Evolutionary conservation across 35 echinoderm and acorn worm species (phyloP).

Genomic region (Heliocidaris erythrogramma): DNA sequence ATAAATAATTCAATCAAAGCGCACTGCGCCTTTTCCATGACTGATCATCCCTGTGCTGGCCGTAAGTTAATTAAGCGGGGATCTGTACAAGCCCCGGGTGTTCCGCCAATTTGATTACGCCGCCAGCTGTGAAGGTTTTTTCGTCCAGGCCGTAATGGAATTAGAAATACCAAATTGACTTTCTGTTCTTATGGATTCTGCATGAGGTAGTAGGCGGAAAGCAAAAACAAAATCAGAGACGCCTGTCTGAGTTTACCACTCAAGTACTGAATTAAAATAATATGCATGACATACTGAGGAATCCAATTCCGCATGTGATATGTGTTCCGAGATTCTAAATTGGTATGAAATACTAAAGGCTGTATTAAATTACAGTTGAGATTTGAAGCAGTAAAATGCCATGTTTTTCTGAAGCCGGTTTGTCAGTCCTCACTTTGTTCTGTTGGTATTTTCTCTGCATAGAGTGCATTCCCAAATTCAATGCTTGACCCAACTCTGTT

Average conservation of each 20-base stretch:
- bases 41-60: background rate
- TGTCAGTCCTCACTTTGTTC: too few species aligned
- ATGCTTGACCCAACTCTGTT: too few species aligned
- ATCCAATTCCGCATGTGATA: background rate
- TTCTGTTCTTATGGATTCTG: background rate
- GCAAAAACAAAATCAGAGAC: background rate
- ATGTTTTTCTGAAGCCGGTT: too few species aligned
- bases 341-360: background rate
- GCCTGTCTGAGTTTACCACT: background rate
- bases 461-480: too few species aligned
- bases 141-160: background rate
- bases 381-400: too few species aligned
- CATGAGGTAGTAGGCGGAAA: background rate
- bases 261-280: background rate
- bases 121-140: background rate
- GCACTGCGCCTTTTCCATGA: background rate
- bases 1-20: background rate
- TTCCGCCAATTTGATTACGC: conserved; percentile 10
- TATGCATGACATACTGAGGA: background rate
- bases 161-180: conserved; percentile 3
- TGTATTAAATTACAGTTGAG: background rate
- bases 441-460: too few species aligned
- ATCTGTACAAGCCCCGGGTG: background rate
- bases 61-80: background rate
- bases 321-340: background rate